A percentile compares a stretch with the other conserved stretches of the same genome.
Conservation (phyloP, 2,888 invertebrate genomes). For the Lottia scabra region DNA sequence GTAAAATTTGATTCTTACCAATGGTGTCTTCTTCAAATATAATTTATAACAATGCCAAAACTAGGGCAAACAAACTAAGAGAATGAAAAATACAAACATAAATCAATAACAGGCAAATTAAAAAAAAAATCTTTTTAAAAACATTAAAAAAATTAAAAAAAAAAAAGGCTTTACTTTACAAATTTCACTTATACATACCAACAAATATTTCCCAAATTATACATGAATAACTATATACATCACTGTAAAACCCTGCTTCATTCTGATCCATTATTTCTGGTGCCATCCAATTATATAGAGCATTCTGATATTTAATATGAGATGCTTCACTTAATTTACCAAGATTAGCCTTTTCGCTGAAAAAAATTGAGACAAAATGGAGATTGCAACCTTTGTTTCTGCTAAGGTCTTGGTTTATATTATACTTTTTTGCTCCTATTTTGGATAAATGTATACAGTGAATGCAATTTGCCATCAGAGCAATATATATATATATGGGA, state of each 20-base stretch:
- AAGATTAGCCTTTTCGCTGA: conserved; percentile 46
- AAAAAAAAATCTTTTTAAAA: too few species aligned
- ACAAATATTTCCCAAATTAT: conserved; percentile 70
- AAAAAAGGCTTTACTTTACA: neutral
- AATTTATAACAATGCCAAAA: neutral
- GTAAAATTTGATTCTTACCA: too few species aligned
- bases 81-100: neutral
- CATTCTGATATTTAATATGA: conserved; percentile 28
- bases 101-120: neutral
- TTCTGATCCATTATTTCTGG: conserved; percentile 69
- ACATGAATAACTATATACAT: conserved; percentile 69
- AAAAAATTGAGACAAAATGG: neutral
- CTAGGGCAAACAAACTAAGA: neutral
- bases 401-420: too few species aligned
- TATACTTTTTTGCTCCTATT: too few species aligned
- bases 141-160: too few species aligned
- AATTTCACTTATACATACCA: conserved; percentile 38
- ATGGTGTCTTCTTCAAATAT: neutral
- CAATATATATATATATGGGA: too few species aligned
- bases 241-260: conserved; percentile 62
- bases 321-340: conserved; percentile 47
- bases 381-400: too few species aligned
- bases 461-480: too few species aligned
- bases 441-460: too few species aligned
- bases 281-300: conserved; percentile 70